Evolutionary conservation across 1,140 invertebrate species (phyloP).

Genomic region (Monochamus saltuarius): DNA sequence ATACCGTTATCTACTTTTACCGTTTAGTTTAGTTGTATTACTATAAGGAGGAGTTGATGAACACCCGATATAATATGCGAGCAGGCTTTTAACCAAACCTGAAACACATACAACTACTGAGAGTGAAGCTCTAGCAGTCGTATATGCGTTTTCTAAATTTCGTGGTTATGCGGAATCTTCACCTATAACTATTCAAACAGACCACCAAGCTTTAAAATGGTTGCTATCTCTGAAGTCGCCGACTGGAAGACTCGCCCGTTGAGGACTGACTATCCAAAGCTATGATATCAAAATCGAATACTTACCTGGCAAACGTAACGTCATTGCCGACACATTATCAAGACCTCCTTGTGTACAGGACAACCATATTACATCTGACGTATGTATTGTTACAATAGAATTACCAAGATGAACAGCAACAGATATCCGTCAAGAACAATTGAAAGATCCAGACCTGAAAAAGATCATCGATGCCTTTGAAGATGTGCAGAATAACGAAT

Average conservation of each 20-base stretch:
- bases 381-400: background rate
- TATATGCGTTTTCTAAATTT: constrained; percentile 49
- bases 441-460: constrained; percentile 9
- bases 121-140: constrained; percentile 42
- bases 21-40: constrained; percentile 39
- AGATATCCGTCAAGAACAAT: background rate
- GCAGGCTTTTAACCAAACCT: constrained; percentile 34
- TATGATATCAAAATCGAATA: constrained; percentile 31
- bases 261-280: constrained; percentile 13
- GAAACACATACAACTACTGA: constrained; percentile 51
- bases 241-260: constrained; percentile 36
- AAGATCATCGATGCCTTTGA: constrained; percentile 13
- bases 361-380: constrained; percentile 31
- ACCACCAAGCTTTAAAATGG: constrained; percentile 39
- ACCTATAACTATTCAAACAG: constrained; percentile 44
- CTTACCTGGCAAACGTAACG: constrained; percentile 28
- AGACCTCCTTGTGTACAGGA: constrained; percentile 6
- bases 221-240: constrained; percentile 35
- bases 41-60: constrained; percentile 35
- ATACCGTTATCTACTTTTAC: constrained; percentile 32
- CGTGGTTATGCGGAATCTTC: constrained; percentile 37
- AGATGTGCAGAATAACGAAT: constrained; percentile 1
- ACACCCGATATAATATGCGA: constrained; percentile 54
- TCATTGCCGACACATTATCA: constrained; percentile 26
- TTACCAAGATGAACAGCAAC: too few species aligned